Conservation (phyloP, 2,113 vertebrate genomes). For the Anolis sagrei region DNA sequence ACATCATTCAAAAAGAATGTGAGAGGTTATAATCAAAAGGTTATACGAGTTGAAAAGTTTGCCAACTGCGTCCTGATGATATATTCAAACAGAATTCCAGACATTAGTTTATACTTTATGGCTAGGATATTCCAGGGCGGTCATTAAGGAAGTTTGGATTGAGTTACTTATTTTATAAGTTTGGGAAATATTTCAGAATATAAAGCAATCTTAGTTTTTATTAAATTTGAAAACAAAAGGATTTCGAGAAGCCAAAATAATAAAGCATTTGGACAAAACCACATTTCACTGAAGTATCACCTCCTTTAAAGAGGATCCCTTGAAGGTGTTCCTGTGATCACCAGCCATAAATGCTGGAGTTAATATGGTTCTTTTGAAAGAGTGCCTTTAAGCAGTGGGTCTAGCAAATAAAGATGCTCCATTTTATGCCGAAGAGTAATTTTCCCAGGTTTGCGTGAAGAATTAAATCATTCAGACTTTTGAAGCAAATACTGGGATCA, state of each 20-base stretch:
- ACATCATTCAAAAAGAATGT: constrained; percentile 46
- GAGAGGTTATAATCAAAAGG: constrained; percentile 20
- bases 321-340: not conserved
- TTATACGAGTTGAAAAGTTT: not conserved
- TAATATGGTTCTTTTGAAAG: not conserved
- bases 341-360: not conserved
- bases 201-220: not conserved
- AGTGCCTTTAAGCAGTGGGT: not conserved
- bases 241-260: not conserved
- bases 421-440: not conserved
- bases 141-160: not conserved
- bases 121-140: not conserved
- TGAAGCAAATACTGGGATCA: not conserved
- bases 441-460: constrained; percentile 4
- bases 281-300: not conserved
- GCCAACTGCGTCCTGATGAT: not conserved
- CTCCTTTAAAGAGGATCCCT: constrained; percentile 16
- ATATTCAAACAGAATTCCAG: not conserved
- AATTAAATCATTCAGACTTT: not conserved
- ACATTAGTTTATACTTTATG: not conserved
- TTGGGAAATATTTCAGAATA: not conserved
- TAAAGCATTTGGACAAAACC: not conserved
- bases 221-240: constrained; percentile 7
- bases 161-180: not conserved
- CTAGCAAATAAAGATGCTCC: not conserved